Evolutionary conservation across 2,888 invertebrate species (phyloP), one percentile per base, ranked within the genome.

Genomic region (Oligia strigilis): DNA sequence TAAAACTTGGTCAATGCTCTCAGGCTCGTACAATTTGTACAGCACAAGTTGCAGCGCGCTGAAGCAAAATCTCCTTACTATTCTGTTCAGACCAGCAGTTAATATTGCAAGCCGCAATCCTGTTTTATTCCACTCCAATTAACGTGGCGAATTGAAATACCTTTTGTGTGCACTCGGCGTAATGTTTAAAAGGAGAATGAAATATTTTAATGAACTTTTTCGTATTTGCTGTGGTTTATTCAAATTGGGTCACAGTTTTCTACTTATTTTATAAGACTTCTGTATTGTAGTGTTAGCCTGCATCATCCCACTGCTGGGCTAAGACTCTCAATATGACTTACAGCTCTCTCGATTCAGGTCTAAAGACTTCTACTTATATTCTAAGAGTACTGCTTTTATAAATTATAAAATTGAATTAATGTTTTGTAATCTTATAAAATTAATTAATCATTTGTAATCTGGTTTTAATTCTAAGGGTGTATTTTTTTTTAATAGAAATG

Each of bases 71-170:
- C 87, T 84, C 77, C 75, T 88, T 87, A 89, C 84, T 79, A 85
- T 87, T 85, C 82, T 86, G 76, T 79, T 80, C 75, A 80, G 80
- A 80, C 83, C 81, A 80, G 83, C 83, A 85, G 84, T 90, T 88
- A 90, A 89, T 88, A 88, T 89, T 85, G 87, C 88, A 89, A 84
- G 73, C 87, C 85, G 80, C 90, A 89, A 88, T 87, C 78, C 87
- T 89, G 82, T 89, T 91, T 89, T 84, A 89, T 92, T 92, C 91
- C 91, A 89, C 86, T 91, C 87, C 90, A 91, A 90, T 92, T 87
- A 91, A 85, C 76, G 70, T 78, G 71, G 77, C 73, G 80, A 88
- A 92, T 90, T 89, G 87, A 88, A 89, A 90, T 91, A 90, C 88
- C 83, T 86, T 89, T 88, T 90, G 87, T 88, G 85, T 89, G 86